These are phyloP conservation scores for Brachypterus glaber DNA, from an alignment of 2,888 invertebrate species.

Conservation along the genomic window DNA sequence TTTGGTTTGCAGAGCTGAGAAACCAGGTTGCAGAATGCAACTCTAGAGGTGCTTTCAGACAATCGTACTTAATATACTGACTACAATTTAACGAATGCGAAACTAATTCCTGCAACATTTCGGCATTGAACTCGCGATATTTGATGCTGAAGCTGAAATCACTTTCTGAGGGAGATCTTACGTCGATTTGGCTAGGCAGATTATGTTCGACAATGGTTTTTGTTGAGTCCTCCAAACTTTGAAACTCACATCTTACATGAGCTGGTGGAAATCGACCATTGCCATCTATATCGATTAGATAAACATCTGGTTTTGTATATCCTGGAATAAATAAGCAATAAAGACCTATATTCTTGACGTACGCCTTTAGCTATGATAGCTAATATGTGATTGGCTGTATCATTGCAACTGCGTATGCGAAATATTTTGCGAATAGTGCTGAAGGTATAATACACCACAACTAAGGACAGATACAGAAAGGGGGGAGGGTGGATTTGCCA, in stretches of 20 bases:
- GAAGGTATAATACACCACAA: no score
- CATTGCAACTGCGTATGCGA: no score
- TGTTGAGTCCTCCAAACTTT: constrained; percentile 72
- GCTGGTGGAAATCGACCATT: constrained; percentile 88
- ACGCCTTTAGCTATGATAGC: no score
- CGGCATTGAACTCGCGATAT: constrained; percentile 80
- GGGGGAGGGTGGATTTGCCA: no score
- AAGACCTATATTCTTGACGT: no score
- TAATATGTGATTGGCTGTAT: no score
- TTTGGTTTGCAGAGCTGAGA: constrained; percentile 67
- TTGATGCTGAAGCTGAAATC: constrained; percentile 80
- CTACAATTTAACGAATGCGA: constrained; percentile 83
- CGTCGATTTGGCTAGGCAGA: constrained; percentile 81
- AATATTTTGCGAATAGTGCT: no score
- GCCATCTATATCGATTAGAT: constrained; percentile 88
- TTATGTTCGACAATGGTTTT: constrained; percentile 88
- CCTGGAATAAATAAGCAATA: constrained; percentile 38
- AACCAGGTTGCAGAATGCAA: constrained; percentile 86
- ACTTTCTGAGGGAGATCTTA: constrained; percentile 64
- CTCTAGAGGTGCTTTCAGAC: constrained; percentile 78
- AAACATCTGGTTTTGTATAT: constrained; percentile 82
- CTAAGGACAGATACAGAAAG: no score
- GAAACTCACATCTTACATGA: constrained; percentile 86
- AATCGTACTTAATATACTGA: constrained; percentile 84
- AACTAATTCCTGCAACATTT: constrained; percentile 84